Evolutionary conservation across 2,113 vertebrate species (phyloP), one percentile per base, ranked within the genome.

Genomic region (Danio rerio): DNA sequence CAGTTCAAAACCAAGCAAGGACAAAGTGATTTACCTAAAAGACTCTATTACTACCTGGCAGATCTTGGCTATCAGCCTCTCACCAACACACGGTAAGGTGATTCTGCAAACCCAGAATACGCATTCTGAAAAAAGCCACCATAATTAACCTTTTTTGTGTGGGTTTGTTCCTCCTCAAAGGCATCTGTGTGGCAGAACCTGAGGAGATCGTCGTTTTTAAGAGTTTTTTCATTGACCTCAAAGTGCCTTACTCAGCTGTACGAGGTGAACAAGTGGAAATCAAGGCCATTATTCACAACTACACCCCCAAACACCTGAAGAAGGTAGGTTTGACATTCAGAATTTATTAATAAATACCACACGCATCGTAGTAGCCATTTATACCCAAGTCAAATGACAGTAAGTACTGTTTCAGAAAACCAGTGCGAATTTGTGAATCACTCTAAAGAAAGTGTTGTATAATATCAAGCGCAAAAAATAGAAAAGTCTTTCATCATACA

Each of bases 31-130:
- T 13, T 94, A 89, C 77, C 83, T 95, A 70, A 94, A 92, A 84
- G 95, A 96, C 76, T 94, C 94, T 52, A 94, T 96, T 81, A 95
- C 94, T 70, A 95, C 94, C 0, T 96, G 95, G 95, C 93, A 96
- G 83, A 87, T 96, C 5, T 84, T 94, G 86, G 95, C 94, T 0
- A 83, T 96, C 88, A 94, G 95, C 86, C 11, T 96, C 65, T 93
- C 95, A 0, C 78, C 89, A 0, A 90, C 77, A 21, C 93, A 95
- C 81, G 93, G 89, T 88, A 43, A 74, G 69, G 1, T 13, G 20
- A 21, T 49, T 11, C 5, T 40, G 12, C 7, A 31, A 50, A 78
- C 6, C 0, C 31, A 55, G 2, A 1, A 42, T 21, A 21, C 4
- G 49, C 18, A 16, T 2, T 82, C 62, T 21, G 47, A 20, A 49